These are phyloP conservation scores for Cathartes aura DNA, from an alignment of 2,113 vertebrate species.

Conservation along the genomic window DNA sequence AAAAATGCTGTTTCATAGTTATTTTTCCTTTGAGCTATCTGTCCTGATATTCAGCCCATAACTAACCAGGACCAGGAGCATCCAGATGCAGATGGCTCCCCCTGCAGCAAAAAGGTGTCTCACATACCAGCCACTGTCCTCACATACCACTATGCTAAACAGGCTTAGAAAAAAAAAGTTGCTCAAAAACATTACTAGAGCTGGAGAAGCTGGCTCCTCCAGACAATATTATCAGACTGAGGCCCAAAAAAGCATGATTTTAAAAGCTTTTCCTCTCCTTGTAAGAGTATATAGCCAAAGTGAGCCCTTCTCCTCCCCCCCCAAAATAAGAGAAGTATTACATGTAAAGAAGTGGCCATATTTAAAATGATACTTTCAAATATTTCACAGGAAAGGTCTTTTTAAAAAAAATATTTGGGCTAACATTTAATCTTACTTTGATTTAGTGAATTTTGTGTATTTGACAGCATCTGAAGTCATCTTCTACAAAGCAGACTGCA, in stretches of 20 bases:
- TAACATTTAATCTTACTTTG: neutral
- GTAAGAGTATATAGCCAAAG: neutral
- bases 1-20: neutral
- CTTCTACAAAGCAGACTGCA: neutral
- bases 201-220: neutral
- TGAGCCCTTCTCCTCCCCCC: fast-evolving
- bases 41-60: neutral
- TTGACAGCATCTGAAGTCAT: neutral
- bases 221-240: neutral
- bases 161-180: neutral
- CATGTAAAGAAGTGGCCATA: neutral
- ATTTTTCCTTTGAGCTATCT: neutral
- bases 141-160: neutral
- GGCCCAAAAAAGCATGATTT: neutral
- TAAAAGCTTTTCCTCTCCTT: neutral
- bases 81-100: neutral
- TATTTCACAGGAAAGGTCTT: neutral
- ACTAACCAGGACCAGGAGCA: neutral
- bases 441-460: neutral
- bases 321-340: neutral
- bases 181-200: neutral
- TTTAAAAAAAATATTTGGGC: neutral
- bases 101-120: neutral
- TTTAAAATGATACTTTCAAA: neutral
- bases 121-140: neutral